Percentiles rank a stretch among this genome's conserved stretches.
These are phyloP conservation scores for Larimichthys polyactis DNA, from an alignment of 2,113 vertebrate species.

Conservation along the genomic window DNA sequence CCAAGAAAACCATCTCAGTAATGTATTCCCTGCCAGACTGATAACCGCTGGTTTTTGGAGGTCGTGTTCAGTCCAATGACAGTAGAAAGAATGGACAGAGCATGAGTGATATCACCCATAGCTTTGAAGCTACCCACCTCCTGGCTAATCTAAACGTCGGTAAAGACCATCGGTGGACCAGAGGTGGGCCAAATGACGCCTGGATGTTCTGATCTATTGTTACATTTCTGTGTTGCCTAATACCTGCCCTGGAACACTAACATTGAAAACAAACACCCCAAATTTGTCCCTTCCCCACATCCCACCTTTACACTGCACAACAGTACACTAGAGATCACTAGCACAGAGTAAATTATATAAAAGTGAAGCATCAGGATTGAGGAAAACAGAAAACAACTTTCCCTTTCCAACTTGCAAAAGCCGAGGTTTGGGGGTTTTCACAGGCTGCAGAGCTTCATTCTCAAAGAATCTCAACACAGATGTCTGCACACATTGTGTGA, in stretches of 20 bases:
- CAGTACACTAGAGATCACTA: not conserved
- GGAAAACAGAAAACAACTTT: not conserved
- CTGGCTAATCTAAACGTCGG: no score
- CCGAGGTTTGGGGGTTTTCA: not conserved
- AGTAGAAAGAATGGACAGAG: no score
- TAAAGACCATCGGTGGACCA: no score
- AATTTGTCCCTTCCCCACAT: no score
- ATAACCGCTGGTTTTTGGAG: no score
- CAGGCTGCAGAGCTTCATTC: not conserved
- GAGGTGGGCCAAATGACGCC: no score
- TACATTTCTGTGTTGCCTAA: not conserved
- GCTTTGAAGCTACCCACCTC: no score
- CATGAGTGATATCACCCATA: no score
- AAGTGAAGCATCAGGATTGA: not conserved
- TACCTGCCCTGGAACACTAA: not conserved
- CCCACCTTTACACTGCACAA: not conserved
- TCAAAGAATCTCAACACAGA: conserved; percentile 7
- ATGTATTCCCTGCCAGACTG: no score
- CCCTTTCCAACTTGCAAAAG: not conserved
- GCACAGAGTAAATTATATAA: not conserved
- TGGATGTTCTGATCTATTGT: no score
- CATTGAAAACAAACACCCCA: not conserved
- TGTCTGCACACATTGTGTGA: not conserved
- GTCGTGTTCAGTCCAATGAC: no score
- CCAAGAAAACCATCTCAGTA: no score